Percentiles rank a stretch among this genome's conserved stretches.
These are phyloP conservation scores for Neodontobutis hainanensis DNA, from an alignment of 2,113 vertebrate species.

Conservation along the genomic window DNA sequence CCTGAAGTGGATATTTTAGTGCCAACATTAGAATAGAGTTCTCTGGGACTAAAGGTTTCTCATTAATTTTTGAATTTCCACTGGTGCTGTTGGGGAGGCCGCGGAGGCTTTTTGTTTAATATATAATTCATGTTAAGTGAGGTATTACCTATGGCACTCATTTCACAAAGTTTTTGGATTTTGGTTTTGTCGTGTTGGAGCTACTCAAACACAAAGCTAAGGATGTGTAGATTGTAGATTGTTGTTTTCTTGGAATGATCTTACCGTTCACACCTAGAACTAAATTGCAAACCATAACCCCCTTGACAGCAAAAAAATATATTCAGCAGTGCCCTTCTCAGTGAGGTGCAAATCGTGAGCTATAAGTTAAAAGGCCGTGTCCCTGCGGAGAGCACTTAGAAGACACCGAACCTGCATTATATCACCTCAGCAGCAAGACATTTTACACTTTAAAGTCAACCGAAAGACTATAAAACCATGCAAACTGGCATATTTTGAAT, in stretches of 20 bases:
- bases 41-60: conserved; percentile 46
- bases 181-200: conserved; percentile 11
- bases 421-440: conserved; percentile 31
- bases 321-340: conserved; percentile 35
- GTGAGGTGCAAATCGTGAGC: conserved; percentile 38
- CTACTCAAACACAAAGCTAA: conserved; percentile 24
- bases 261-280: conserved; percentile 8
- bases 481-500: conserved; percentile 1
- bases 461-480: not conserved
- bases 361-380: conserved; percentile 37
- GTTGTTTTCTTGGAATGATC: conserved; percentile 35
- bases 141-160: conserved; percentile 37
- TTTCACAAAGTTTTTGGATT: conserved; percentile 25
- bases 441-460: conserved; percentile 3
- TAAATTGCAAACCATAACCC: not conserved
- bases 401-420: conserved; percentile 14
- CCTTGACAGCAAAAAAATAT: conserved; percentile 39
- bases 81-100: conserved; percentile 27
- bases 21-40: conserved; percentile 35
- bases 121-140: conserved; percentile 59
- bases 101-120: conserved; percentile 60
- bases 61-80: conserved; percentile 60
- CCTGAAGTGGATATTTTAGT: conserved; percentile 47
- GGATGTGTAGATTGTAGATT: conserved; percentile 10
- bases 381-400: conserved; percentile 27